Evolutionary conservation across 2,113 vertebrate genomes (phyloP).

Genomic region (Mormoops blainvillei): DNA sequence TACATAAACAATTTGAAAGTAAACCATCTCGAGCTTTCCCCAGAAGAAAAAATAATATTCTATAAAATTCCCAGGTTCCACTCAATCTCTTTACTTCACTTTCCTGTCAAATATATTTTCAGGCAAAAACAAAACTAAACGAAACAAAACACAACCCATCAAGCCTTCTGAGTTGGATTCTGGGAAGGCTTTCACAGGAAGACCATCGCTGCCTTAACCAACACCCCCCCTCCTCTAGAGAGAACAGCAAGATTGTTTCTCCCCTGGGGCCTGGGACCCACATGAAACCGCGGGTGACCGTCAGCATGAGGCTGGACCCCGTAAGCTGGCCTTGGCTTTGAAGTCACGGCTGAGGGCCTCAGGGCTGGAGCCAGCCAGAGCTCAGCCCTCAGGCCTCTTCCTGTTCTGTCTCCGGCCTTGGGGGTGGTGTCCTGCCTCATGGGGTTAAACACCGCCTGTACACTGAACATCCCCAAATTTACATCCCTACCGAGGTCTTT

Average conservation of each 20-base stretch:
- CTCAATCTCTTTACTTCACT: not conserved
- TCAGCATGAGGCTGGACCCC: too few species aligned
- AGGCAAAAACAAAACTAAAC: not conserved
- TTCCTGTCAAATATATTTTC: not conserved
- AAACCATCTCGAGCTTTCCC: not conserved
- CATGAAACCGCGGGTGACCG: rapidly evolving
- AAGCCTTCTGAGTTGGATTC: not conserved
- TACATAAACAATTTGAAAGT: not conserved
- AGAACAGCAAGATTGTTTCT: not conserved
- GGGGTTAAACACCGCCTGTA: not conserved
- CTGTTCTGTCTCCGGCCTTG: not conserved
- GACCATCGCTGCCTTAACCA: not conserved
- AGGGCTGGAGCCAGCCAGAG: not conserved
- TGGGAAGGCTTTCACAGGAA: not conserved
- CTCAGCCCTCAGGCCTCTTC: not conserved
- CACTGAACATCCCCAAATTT: not conserved
- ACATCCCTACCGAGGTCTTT: not conserved
- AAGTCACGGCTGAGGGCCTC: not conserved
- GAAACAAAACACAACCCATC: not conserved
- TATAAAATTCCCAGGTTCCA: not conserved
- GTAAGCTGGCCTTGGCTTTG: not conserved
- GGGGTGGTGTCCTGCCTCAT: not conserved
- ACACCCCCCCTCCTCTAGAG: too few species aligned
- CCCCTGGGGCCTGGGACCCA: not conserved
- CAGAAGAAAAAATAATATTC: not conserved